Base-by-base conservation (phyloP, 1,140 invertebrate species). In the Drusus annulatus region DNA sequence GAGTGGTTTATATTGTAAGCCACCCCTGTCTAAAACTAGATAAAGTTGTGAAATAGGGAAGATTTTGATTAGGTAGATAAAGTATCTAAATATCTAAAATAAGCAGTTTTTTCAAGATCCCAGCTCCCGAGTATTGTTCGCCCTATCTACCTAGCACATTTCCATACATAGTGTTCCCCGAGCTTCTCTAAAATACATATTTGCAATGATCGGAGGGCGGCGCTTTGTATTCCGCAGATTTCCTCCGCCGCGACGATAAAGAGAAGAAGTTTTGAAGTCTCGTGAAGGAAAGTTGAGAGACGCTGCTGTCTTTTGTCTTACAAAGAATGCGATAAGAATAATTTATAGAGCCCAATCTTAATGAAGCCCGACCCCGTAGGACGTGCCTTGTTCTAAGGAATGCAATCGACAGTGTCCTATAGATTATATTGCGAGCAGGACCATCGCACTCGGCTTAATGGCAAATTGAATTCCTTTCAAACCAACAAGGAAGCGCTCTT, bases 281-380 rank as follows among this genome's bases (percentile, higher is more conserved):
- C 74, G 79, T 83, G 82, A 83, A 83, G 82, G 82, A 83, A 83
- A 83, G 82, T 83, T 83, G 82, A 83, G 80, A 83, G 82, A 76
- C 79, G 79, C 82, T 83, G 82, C 82, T 83, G 82, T 83, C 82
- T 79, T 83, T 83, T 83, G 82, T 83, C 78, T 83, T 71, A 83
- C 82, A 83, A 83, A 83, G 82, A 83, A 83, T 83, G 82, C 82
- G 82, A 83, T 83, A 83, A 83, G 82, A 83, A 83, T 83, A 83
- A 83, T 83, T 83, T 83, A 83, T 83, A 83, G 82, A 80, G 78
- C 75, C 79, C 82, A 80, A 83, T 83, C 82, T 83, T 83, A 83
- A 83, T 83, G 82, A 83, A 83, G 82, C 82, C 79, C 79, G 76
- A 81, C 79, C 79, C 71, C 60, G 28, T 23, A 79, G 77, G 82